phyloP scores from a whole-genome alignment of 2,888 invertebrate genomes.

The Cacoxenus indagator region DNA sequence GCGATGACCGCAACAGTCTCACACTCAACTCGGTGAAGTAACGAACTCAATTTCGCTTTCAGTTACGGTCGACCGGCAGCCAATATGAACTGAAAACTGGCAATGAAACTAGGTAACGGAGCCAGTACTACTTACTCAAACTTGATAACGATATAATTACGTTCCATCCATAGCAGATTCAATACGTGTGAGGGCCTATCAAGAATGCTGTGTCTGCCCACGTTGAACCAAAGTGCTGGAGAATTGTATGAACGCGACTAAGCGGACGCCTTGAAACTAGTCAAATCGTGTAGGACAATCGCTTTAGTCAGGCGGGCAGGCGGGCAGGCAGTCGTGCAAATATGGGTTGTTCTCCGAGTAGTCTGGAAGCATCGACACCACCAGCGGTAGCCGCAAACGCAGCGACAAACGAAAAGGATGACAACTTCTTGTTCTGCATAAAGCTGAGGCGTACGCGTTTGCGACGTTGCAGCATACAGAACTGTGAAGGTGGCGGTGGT shows the following conservation, averaged over 20 bases:
- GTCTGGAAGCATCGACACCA: conserved; percentile 42
- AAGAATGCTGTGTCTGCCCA: neutral
- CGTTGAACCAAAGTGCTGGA: neutral
- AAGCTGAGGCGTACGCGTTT: conserved; percentile 63
- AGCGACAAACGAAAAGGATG: conserved; percentile 59
- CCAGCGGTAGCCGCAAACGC: conserved; percentile 12
- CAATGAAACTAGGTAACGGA: neutral
- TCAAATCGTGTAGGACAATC: neutral
- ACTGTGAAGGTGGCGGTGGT: conserved; percentile 59
- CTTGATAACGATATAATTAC: neutral
- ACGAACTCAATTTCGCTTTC: neutral
- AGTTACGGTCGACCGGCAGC: neutral
- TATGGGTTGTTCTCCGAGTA: conserved; percentile 65
- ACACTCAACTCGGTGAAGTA: neutral
- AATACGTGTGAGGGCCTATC: neutral
- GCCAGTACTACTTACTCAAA: neutral
- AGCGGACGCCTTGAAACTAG: neutral
- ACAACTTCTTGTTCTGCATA: conserved; percentile 66
- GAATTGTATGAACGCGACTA: neutral
- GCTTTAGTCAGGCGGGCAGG: neutral
- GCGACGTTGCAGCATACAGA: conserved; percentile 63
- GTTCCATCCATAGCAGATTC: neutral
- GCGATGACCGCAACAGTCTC: too few species aligned
- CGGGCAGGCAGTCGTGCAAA: conserved; percentile 23
- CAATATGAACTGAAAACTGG: neutral